phyloP scores from a whole-genome alignment of 2,888 invertebrate genomes.

The Ectemnius cavifrons region DNA sequence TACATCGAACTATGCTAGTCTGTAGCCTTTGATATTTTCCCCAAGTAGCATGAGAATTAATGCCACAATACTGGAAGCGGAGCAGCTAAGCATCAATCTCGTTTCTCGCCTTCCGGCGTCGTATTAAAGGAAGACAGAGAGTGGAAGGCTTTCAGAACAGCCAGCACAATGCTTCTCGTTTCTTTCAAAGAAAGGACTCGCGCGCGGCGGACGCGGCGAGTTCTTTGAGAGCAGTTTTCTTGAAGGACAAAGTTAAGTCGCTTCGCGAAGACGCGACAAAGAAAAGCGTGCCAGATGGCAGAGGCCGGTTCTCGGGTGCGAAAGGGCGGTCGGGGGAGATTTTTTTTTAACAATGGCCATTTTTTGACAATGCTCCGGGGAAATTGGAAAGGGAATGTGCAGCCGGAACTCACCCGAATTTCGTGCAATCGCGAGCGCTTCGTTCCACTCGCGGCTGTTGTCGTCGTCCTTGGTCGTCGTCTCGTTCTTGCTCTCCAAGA shows the following conservation, averaged over 20 bases:
- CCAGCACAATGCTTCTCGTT: background rate
- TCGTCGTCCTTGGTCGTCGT: slow-evolving; percentile 63
- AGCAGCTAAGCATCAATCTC: too few relatives aligned
- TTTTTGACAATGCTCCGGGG: background rate
- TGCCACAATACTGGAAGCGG: too few relatives aligned
- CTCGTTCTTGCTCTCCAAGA: slow-evolving; percentile 79
- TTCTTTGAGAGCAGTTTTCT: slow-evolving; percentile 4
- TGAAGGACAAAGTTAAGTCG: slow-evolving; percentile 1
- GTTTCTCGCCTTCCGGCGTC: too few relatives aligned
- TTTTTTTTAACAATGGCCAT: background rate
- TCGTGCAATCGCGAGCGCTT: slow-evolving; percentile 68
- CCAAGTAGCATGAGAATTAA: too few relatives aligned
- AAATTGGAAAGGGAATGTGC: slow-evolving; percentile 7
- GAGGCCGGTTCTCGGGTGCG: background rate
- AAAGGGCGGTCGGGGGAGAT: background rate
- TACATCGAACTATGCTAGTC: too few relatives aligned
- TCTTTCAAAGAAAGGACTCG: background rate
- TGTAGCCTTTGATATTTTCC: too few relatives aligned
- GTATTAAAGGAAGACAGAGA: too few relatives aligned
- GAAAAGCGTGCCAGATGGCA: background rate
- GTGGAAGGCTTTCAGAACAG: background rate
- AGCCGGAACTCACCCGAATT: slow-evolving; percentile 65
- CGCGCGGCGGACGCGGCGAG: background rate
- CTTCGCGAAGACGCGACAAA: background rate
- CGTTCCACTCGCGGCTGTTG: slow-evolving; percentile 68